Percentiles rank a stretch among this genome's conserved stretches.
phyloP scores from a whole-genome alignment of 2,888 invertebrate genomes.

The Cyaniris semiargus region DNA sequence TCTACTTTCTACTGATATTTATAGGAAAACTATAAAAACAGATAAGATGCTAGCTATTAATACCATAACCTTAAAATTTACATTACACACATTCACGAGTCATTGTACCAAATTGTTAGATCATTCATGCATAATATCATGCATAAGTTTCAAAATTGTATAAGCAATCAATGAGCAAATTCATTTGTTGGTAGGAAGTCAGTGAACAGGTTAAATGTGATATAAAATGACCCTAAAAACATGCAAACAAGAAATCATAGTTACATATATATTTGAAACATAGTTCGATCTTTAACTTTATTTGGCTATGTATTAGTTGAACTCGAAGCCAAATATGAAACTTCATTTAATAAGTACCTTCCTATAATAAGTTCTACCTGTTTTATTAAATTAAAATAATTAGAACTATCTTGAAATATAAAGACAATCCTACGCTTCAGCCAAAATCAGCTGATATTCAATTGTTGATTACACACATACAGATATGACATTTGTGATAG shows the following conservation, averaged over 20 bases:
- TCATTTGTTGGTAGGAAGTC: background rate
- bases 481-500: slow-evolving; percentile 7
- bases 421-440: background rate
- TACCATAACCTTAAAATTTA: slow-evolving; percentile 7
- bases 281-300: background rate
- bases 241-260: background rate
- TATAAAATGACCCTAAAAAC: background rate
- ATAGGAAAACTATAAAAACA: background rate
- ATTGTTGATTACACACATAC: background rate
- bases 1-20: background rate
- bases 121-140: no score
- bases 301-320: background rate
- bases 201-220: background rate
- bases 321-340: background rate
- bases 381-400: background rate
- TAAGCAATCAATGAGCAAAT: background rate
- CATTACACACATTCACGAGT: background rate
- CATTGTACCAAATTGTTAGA: background rate
- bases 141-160: background rate
- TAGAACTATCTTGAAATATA: background rate
- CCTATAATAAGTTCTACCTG: background rate
- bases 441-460: slow-evolving; percentile 30
- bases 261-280: background rate
- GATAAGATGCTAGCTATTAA: background rate
- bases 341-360: background rate